A percentile compares a stretch with the other conserved stretches of the same genome.
These are phyloP conservation scores for Anguilla anguilla DNA, from an alignment of 2,797 vertebrate species.

Conservation along the genomic window DNA sequence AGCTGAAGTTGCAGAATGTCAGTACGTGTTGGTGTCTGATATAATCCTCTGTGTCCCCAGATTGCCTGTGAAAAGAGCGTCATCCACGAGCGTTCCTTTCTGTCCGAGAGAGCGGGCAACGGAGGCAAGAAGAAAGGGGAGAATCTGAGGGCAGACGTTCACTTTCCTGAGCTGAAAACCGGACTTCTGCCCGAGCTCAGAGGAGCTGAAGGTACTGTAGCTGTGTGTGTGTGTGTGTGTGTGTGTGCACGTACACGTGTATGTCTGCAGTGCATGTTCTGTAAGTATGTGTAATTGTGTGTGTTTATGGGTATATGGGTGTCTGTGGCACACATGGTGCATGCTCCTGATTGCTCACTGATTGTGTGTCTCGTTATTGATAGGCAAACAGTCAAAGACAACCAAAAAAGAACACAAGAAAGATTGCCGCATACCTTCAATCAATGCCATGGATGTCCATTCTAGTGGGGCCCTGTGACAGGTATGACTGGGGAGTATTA, in stretches of 20 bases:
- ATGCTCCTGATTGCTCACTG: not conserved
- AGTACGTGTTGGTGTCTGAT: not conserved
- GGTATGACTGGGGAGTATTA: not conserved
- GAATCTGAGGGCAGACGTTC: constrained; percentile 37
- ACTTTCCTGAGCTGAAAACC: constrained; percentile 60
- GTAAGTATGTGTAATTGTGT: not conserved
- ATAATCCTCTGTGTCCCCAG: constrained; percentile 37
- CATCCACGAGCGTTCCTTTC: constrained; percentile 43
- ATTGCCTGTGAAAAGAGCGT: constrained; percentile 45
- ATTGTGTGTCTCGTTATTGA: not conserved
- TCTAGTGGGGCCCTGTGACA: constrained; percentile 61
- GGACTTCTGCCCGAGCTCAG: constrained; percentile 48
- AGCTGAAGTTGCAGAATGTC: not conserved
- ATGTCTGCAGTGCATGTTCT: not conserved
- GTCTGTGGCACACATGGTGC: not conserved
- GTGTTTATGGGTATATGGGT: not conserved
- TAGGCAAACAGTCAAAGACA: constrained; percentile 56
- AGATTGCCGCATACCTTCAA: constrained; percentile 69
- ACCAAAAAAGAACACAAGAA: constrained; percentile 69
- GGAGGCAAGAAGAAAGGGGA: constrained; percentile 33
- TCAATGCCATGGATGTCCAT: constrained; percentile 66
- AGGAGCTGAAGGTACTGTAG: constrained; percentile 48
- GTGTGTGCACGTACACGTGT: not conserved
- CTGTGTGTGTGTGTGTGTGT: not conserved
- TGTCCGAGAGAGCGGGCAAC: constrained; percentile 33